Evolutionary conservation across 2,888 invertebrate genomes (phyloP).

Genomic region (Chydorus sphaericus): DNA sequence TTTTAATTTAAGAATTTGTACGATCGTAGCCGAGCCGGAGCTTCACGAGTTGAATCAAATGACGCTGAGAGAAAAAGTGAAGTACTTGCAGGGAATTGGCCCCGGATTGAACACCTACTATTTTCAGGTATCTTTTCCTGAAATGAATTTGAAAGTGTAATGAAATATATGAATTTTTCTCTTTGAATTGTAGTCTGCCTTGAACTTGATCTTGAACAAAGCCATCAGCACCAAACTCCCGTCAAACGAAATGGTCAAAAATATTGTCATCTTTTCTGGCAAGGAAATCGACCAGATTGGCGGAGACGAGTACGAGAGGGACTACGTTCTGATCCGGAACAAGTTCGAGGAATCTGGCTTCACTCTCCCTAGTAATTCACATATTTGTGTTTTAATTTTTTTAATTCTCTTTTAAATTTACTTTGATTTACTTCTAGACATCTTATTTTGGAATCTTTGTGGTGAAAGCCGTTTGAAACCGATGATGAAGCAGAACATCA

Average conservation of each 20-base stretch:
- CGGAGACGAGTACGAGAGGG: constrained; percentile 6
- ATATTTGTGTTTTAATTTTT: no score
- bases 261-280: constrained; percentile 17
- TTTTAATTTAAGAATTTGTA: no score
- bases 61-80: constrained; percentile 14
- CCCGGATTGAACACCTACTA: constrained; percentile 18
- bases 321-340: constrained; percentile 16
- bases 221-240: constrained; percentile 14
- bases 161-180: no score
- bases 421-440: no score
- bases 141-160: no score
- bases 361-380: constrained; percentile 16
- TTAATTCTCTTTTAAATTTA: no score
- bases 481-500: constrained; percentile 11
- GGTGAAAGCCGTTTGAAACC: constrained; percentile 14
- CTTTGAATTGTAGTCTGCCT: constrained; percentile 16
- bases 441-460: constrained; percentile 20
- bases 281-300: constrained; percentile 18
- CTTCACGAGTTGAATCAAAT: constrained; percentile 9
- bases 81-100: background rate
- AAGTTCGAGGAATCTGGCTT: constrained; percentile 14
- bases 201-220: constrained; percentile 14
- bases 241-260: constrained; percentile 17
- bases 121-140: no score
- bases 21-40: constrained; percentile 15